Evolutionary conservation across 2,113 vertebrate genomes (phyloP).

Genomic region (Corythoichthys intestinalis): DNA sequence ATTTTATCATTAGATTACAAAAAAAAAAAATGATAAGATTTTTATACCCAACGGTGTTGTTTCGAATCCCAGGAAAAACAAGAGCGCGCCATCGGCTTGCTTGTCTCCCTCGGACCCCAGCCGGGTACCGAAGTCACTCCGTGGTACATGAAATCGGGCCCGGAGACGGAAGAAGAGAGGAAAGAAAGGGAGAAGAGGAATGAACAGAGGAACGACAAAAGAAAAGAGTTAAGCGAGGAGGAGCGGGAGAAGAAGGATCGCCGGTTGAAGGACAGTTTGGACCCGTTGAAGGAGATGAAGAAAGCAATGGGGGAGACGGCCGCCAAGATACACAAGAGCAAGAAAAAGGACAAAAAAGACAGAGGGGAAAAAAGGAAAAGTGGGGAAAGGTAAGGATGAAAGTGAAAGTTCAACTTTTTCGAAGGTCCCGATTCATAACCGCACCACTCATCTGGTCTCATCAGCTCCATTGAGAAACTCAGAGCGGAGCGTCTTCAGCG

Average conservation of each 20-base stretch:
- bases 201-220: constrained; percentile 43
- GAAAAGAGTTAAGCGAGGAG: constrained; percentile 69
- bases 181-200: constrained; percentile 56
- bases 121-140: constrained; percentile 80
- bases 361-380: constrained; percentile 36
- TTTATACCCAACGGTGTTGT: not conserved
- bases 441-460: not conserved
- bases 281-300: constrained; percentile 71
- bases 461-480: constrained; percentile 72
- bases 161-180: constrained; percentile 35
- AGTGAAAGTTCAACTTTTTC: no score
- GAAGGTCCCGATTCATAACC: not conserved
- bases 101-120: constrained; percentile 84
- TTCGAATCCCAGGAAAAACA: constrained; percentile 74
- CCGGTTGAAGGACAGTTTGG: constrained; percentile 63
- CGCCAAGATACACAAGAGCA: constrained; percentile 56
- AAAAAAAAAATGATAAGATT: no score
- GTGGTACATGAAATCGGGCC: constrained; percentile 80
- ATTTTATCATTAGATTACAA: no score
- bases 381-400: constrained; percentile 53
- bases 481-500: constrained; percentile 78
- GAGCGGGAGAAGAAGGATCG: constrained; percentile 70
- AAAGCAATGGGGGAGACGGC: constrained; percentile 61
- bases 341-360: constrained; percentile 48
- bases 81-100: constrained; percentile 83